Evolutionary conservation across 2,113 vertebrate genomes (phyloP), one percentile per base, ranked within the genome.

Genomic region (Strigops habroptila): DNA sequence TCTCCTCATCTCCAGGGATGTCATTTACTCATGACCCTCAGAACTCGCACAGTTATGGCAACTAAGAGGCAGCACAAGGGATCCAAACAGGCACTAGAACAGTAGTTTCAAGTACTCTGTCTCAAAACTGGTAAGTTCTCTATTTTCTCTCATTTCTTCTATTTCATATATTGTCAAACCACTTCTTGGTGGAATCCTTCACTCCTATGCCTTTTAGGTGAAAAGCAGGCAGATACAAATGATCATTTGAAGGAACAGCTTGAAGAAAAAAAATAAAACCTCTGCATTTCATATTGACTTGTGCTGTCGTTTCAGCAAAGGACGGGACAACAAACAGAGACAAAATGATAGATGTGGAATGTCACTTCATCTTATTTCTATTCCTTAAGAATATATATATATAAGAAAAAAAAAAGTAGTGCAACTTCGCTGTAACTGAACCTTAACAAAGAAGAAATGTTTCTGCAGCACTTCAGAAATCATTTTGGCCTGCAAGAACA

Each of bases 341-440:
- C n/a, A 74, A 48, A 81, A 59, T 64, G 5, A 63, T 6, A 52
- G 21, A 53, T 1, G 2, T 48, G 46, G 51, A 83, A 88, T 71
- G 63, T 41, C 24, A 60, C 44, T 91, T 81, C n/a, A 35, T 78
- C 91, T 95, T 96, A 95, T 93, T 97, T 74, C 41, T 69, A 25
- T 22, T 65, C 31, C 41, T 90, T 63, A 16, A 52, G 76, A 49
- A 69, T 49, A 39, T 39, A 69, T 49, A 39, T 39, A 39, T 39
- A 39, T 39, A 39, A 39, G 39, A 39, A 53, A 74, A 41, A 41
- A n/a, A 24, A 35, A n/a, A 57, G 7, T 5, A 81, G 57, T 48
- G 44, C 41, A 94, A 81, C 64, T 90, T 83, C 62, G 86, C 57
- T 88, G 48, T 64, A 78, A 68, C 60, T 59, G 48, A 43, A 57